Conservation (phyloP, 2,113 vertebrate genomes). For the Leiothrix lutea region DNA sequence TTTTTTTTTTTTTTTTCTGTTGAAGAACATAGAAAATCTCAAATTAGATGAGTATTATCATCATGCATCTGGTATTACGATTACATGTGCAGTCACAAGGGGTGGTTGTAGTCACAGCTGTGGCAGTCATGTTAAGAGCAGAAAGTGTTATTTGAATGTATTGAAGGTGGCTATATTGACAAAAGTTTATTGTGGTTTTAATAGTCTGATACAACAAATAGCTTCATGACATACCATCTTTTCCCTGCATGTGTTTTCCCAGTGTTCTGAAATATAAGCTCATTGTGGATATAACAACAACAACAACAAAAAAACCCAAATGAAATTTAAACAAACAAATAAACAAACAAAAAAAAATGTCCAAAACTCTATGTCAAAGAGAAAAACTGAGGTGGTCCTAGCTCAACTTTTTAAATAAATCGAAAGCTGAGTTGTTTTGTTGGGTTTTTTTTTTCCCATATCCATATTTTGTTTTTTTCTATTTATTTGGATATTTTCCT, state of each 20-base stretch:
- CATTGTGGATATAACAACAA: neutral
- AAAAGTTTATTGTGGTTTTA: neutral
- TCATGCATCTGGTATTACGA: neutral
- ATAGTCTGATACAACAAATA: neutral
- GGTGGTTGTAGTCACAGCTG: neutral
- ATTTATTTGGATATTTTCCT: neutral
- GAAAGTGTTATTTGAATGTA: neutral
- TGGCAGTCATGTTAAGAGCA: neutral
- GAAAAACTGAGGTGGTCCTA: neutral
- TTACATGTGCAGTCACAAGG: neutral
- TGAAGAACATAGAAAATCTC: neutral
- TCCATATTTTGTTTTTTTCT: neutral
- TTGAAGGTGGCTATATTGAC: neutral
- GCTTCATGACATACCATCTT: neutral
- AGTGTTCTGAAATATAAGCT: neutral
- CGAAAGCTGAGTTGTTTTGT: neutral
- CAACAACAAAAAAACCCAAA: neutral
- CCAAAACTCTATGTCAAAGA: neutral
- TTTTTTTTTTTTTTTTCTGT: neutral
- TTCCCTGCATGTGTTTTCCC: neutral
- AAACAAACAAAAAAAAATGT: neutral
- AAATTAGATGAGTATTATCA: neutral
- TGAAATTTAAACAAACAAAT: neutral
- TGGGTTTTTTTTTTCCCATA: neutral
- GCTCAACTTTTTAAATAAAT: neutral